These are phyloP conservation scores for Ashinkailepas kermadecensis DNA, from an alignment of 2,888 invertebrate genomes.

Conservation along the genomic window DNA sequence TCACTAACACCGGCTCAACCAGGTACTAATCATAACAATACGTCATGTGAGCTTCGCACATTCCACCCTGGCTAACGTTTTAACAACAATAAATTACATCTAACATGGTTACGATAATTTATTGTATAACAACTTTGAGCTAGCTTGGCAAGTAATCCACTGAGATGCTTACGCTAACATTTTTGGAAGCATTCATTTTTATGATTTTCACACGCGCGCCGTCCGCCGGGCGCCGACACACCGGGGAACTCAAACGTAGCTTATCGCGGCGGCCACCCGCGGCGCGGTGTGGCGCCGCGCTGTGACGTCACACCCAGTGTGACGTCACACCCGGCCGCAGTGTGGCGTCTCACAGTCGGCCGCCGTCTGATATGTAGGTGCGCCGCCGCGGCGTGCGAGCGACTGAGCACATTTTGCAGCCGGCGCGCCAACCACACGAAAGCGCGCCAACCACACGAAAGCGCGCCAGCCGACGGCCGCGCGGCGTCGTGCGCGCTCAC, in stretches of 20 bases:
- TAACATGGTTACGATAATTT: conserved; percentile 18
- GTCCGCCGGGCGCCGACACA: neutral
- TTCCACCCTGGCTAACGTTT: neutral
- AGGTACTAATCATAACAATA: conserved; percentile 1
- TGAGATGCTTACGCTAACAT: conserved; percentile 18
- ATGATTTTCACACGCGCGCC: conserved; percentile 9
- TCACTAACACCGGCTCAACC: neutral
- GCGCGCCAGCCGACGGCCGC: neutral
- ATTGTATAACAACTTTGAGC: conserved; percentile 23
- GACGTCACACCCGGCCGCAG: neutral
- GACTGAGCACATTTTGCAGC: neutral
- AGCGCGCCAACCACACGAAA: neutral
- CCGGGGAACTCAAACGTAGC: neutral
- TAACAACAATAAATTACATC: conserved; percentile 16
- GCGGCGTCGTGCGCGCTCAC: neutral
- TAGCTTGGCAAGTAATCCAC: conserved; percentile 21
- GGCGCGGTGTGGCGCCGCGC: too few species aligned
- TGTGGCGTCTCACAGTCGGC: neutral
- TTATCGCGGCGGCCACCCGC: neutral
- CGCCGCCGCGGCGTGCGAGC: neutral
- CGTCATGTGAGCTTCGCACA: neutral
- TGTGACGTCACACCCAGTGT: neutral
- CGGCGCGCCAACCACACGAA: neutral
- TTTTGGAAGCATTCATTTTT: conserved; percentile 19
- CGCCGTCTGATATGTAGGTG: neutral